Evolutionary conservation across 2,797 vertebrate species (phyloP).

Genomic region (Orestias chungarensis): DNA sequence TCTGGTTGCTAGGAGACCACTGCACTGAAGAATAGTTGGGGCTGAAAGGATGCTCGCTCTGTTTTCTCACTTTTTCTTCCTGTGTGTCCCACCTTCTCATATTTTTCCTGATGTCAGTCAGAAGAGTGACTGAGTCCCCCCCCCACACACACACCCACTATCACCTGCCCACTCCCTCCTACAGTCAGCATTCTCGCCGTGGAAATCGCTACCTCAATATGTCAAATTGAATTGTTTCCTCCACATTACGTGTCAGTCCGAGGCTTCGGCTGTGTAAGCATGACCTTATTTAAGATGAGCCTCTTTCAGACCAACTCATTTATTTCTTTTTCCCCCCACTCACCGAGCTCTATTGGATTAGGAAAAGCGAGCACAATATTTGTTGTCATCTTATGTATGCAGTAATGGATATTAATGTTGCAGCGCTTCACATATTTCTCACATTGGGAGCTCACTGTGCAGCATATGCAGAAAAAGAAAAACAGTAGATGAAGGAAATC

Average conservation of each 20-base stretch:
- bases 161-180: conserved; percentile 1
- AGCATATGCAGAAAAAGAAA: conserved; percentile 16
- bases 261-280: conserved; percentile 28
- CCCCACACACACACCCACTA: no score
- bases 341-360: conserved; percentile 58
- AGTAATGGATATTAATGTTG: conserved; percentile 70
- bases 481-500: background rate
- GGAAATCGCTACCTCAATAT: conserved; percentile 72
- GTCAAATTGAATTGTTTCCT: conserved; percentile 72
- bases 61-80: conserved; percentile 7
- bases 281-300: conserved; percentile 68
- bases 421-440: conserved; percentile 55
- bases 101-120: conserved; percentile 17
- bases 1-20: conserved; percentile 81
- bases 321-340: conserved; percentile 65
- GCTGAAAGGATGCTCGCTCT: conserved; percentile 78
- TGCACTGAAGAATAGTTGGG: conserved; percentile 84
- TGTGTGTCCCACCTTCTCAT: conserved; percentile 3
- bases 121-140: conserved; percentile 34
- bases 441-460: conserved; percentile 39
- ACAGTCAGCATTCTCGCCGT: conserved; percentile 63
- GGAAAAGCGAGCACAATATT: conserved; percentile 63
- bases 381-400: conserved; percentile 56
- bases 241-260: conserved; percentile 52
- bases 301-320: conserved; percentile 63